Conservation (phyloP, 2,888 invertebrate genomes). For the Lysandra bellargus region DNA sequence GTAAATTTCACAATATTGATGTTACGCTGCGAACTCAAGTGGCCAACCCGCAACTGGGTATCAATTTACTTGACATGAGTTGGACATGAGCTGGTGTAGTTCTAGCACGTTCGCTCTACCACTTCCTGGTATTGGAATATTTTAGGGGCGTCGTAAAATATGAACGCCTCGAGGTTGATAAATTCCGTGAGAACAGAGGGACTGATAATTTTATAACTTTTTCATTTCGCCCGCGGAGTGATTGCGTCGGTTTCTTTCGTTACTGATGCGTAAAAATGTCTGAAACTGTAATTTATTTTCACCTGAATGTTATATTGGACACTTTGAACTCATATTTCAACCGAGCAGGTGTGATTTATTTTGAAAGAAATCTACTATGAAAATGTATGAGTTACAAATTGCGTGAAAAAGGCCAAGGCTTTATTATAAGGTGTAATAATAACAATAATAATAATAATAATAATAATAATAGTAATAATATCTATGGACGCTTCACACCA, state of each 20-base stretch:
- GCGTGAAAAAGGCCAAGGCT: not conserved
- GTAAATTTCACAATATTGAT: too few relatives aligned
- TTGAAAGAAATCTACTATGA: not conserved
- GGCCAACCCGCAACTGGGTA: too few relatives aligned
- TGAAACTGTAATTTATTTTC: conserved; percentile 15
- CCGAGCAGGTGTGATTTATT: conserved; percentile 5
- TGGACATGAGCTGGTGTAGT: too few relatives aligned
- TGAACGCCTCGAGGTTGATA: conserved; percentile 32
- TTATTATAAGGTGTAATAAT: too few relatives aligned
- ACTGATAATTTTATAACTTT: conserved; percentile 36
- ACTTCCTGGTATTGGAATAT: not conserved
- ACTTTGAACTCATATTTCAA: conserved; percentile 12
- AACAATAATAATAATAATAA: too few relatives aligned
- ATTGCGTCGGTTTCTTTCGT: not conserved
- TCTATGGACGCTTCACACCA: too few relatives aligned
- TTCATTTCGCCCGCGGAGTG: conserved; percentile 31
- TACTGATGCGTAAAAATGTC: conserved; percentile 11
- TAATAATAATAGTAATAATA: too few relatives aligned
- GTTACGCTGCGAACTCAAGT: too few relatives aligned
- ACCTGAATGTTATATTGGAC: conserved; percentile 11
- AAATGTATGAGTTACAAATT: conserved; percentile 15
- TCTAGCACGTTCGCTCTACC: too few relatives aligned
- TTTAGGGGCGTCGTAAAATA: conserved; percentile 31
- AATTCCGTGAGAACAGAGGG: conserved; percentile 29
- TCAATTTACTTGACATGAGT: too few relatives aligned